These are phyloP conservation scores for Girardinus metallicus DNA, from an alignment of 2,797 vertebrate genomes.

Conservation along the genomic window DNA sequence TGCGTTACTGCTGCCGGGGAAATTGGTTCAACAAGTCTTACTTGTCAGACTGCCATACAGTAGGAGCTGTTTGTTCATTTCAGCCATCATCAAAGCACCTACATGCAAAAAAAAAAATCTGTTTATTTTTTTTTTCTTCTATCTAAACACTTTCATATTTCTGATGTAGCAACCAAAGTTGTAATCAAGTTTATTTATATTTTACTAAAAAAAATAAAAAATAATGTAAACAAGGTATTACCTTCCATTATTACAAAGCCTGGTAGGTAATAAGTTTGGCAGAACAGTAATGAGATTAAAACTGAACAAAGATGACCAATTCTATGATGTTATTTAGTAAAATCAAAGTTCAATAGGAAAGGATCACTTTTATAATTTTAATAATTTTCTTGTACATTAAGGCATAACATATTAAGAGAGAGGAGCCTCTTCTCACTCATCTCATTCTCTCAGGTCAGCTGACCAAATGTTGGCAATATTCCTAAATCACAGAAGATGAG, in stretches of 20 bases:
- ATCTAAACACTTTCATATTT: background rate
- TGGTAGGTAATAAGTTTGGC: background rate
- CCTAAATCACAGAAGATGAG: background rate
- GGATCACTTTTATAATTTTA: background rate
- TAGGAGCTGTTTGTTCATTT: background rate
- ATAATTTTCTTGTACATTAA: background rate
- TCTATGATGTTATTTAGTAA: background rate
- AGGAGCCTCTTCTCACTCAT: background rate
- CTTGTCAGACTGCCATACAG: slow-evolving; percentile 11
- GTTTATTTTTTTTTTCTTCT: background rate
- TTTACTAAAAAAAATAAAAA: background rate
- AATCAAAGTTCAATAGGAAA: background rate
- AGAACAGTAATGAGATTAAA: background rate
- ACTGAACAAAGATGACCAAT: background rate
- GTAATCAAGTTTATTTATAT: background rate
- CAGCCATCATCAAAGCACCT: background rate
- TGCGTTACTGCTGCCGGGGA: slow-evolving; percentile 42
- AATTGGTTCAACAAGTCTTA: slow-evolving; percentile 19
- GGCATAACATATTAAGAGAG: background rate
- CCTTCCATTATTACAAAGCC: no score
- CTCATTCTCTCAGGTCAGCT: background rate
- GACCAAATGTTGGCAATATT: background rate
- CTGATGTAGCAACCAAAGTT: background rate
- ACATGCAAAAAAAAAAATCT: background rate
- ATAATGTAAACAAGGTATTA: background rate